Base-by-base conservation (phyloP, 2,797 vertebrate genomes). In the Ctenopoma multispine region DNA sequence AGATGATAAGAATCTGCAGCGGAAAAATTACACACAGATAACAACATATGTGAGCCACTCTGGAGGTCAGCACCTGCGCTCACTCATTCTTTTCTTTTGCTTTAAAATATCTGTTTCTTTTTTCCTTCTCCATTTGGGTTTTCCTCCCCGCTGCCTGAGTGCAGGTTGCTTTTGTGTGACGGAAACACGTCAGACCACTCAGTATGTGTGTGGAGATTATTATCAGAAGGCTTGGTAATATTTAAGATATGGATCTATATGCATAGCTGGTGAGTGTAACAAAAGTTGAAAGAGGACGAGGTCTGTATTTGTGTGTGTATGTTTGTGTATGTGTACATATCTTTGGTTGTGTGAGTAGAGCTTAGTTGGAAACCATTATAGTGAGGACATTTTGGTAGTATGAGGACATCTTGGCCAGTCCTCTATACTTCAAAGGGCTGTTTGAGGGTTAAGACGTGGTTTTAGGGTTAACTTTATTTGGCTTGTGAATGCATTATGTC, bases 61-160 rank as follows among this genome's bases (percentile, higher is more conserved):
- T 75, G 84, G 80, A 89, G 93, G 92, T 92, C 89, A 93, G 87
- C 93, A 94, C 93, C 93, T 94, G 93, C 92, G 87, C 85, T 76
- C 73, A 47, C 48, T 82, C 80, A 75, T 80, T 88, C 79, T 75
- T 82, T 85, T 82, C 80, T 81, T 81, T 78, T 62, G 50, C 75
- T 77, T 64, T 65, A 80, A 81, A 60, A 66, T n/a, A 61, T 70
- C 68, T 38, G 4, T 15, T 34, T 75, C 36, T 74, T 69, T 73
- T 46, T 29, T 24, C 41, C 15, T 20, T 46, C 38, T 69, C 60
- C 61, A 59, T 82, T 82, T 79, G 29, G 29, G 44, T 54, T 65
- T 80, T 64, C 53, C 9, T 38, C 43, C 44, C 49, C 43, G 3
- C 24, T 5, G 14, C 17, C 60, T 61, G 41, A 85, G 71, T 81